Conservation (phyloP, 2,113 vertebrate species). For the Scortum barcoo region DNA sequence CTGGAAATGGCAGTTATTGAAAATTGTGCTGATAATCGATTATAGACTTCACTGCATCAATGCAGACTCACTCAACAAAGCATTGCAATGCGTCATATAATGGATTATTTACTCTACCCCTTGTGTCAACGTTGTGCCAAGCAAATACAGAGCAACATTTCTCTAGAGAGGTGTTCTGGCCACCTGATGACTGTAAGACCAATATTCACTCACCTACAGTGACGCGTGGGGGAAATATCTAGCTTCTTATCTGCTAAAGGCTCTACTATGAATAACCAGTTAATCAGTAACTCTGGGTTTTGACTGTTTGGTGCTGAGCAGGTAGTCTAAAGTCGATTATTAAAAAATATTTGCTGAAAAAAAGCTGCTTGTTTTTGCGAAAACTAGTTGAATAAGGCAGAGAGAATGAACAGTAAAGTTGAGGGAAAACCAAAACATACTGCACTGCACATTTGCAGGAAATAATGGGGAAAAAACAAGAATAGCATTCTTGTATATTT, state of each 20-base stretch:
- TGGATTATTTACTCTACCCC: too few relatives aligned
- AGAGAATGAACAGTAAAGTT: background rate
- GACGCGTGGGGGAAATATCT: background rate
- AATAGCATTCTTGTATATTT: background rate
- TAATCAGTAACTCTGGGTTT: background rate
- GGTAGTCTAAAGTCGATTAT: background rate
- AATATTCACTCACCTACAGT: background rate
- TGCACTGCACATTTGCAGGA: too few relatives aligned
- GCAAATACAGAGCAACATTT: background rate
- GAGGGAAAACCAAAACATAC: too few relatives aligned
- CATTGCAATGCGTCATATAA: too few relatives aligned
- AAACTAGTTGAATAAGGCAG: background rate
- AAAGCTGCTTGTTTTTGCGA: background rate
- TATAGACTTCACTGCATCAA: too few relatives aligned
- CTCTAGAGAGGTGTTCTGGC: background rate
- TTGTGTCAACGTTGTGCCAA: background rate
- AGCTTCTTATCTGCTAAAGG: background rate
- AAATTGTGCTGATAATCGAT: too few relatives aligned
- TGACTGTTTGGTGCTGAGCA: background rate
- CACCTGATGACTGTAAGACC: background rate
- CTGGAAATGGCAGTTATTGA: too few relatives aligned
- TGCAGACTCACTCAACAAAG: too few relatives aligned
- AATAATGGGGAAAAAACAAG: background rate
- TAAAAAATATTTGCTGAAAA: background rate
- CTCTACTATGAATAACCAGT: background rate